Evolutionary conservation across 1,140 invertebrate species (phyloP).

Genomic region (Drosophila jambulina): DNA sequence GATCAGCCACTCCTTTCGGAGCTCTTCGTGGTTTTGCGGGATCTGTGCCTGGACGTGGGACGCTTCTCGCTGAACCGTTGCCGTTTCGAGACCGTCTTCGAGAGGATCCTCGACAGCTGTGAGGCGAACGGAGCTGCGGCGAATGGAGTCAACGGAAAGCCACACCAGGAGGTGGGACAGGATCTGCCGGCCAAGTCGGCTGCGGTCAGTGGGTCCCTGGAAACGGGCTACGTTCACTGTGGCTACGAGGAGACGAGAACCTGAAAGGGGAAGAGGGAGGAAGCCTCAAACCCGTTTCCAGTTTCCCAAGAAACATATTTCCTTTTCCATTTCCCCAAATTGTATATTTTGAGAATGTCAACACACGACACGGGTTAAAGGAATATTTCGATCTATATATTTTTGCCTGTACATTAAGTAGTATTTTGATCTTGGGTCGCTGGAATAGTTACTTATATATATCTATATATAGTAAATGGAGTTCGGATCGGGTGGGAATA

Average conservation of each 20-base stretch:
- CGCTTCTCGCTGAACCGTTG: conserved; percentile 73
- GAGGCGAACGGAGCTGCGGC: conserved; percentile 13
- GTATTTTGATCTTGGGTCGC: conserved; percentile 5
- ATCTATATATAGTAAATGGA: not conserved
- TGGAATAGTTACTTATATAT: not conserved
- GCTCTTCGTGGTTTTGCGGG: conserved; percentile 55
- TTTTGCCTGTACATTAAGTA: conserved; percentile 11
- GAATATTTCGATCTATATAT: conserved; percentile 7
- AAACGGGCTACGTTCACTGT: conserved; percentile 73
- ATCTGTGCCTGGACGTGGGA: conserved; percentile 44
- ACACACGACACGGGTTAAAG: not conserved
- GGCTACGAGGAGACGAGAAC: conserved; percentile 77
- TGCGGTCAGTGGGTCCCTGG: conserved; percentile 56
- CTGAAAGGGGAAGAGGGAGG: not conserved
- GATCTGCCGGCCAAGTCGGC: conserved; percentile 60
- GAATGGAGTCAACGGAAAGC: conserved; percentile 19
- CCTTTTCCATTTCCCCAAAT: not conserved
- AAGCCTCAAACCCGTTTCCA: not conserved
- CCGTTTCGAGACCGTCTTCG: conserved; percentile 77
- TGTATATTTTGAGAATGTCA: conserved; percentile 2
- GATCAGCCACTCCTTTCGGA: conserved; percentile 51
- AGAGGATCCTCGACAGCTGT: conserved; percentile 72
- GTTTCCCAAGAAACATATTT: not conserved
- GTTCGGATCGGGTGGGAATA: not conserved
- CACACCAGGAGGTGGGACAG: not conserved